A percentile compares a stretch with the other conserved stretches of the same genome.
phyloP scores from a whole-genome alignment of 1,140 invertebrate species.

The Drosophila sp. region DNA sequence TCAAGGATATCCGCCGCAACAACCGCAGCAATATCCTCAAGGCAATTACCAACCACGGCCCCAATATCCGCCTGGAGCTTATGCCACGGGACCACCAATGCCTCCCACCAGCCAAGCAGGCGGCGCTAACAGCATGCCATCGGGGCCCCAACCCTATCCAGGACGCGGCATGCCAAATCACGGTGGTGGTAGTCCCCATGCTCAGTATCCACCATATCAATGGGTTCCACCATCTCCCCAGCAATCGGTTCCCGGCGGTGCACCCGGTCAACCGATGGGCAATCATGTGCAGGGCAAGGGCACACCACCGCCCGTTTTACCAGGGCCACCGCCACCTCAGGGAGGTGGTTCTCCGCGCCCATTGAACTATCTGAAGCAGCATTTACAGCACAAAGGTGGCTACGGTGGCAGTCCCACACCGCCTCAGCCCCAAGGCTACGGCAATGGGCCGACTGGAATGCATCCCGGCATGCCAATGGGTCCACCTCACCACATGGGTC shows the following conservation, averaged over 20 bases:
- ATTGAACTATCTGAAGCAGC: conserved; percentile 87
- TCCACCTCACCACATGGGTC: conserved; percentile 85
- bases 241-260: conserved; percentile 66
- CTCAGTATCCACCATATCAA: conserved; percentile 84
- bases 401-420: conserved; percentile 85
- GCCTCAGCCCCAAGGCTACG: conserved; percentile 86
- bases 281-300: conserved; percentile 82
- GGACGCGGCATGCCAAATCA: conserved; percentile 84
- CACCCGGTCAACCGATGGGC: conserved; percentile 65
- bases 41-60: conserved; percentile 85
- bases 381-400: conserved; percentile 87
- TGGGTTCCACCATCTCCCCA: conserved; percentile 83
- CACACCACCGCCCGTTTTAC: conserved; percentile 70
- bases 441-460: conserved; percentile 82
- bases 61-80: conserved; percentile 84
- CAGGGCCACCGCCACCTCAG: conserved; percentile 68
- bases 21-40: conserved; percentile 85
- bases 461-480: conserved; percentile 84
- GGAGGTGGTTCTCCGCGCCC: conserved; percentile 83
- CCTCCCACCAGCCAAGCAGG: conserved; percentile 69
- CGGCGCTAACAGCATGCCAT: conserved; percentile 82
- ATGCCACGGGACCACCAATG: conserved; percentile 77
- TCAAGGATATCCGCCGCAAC: conserved; percentile 85
- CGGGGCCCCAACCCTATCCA: conserved; percentile 82
- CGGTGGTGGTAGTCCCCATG: conserved; percentile 83